Percentiles rank a stretch among this genome's conserved stretches.
phyloP scores from a whole-genome alignment of 2,113 vertebrate genomes.

The Brachyhypopomus occidentalis region DNA sequence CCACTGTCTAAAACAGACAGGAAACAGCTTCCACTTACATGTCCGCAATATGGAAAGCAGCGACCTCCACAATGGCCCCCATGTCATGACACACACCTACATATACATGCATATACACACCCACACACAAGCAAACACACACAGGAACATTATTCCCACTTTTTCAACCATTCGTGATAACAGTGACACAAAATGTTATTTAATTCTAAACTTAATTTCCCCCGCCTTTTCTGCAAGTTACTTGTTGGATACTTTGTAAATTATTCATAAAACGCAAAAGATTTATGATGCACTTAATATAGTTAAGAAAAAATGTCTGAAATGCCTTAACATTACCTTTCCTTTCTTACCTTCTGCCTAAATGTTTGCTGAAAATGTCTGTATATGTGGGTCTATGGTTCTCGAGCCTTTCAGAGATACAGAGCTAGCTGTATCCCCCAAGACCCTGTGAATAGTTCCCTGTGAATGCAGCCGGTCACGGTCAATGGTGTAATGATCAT shows the following conservation, averaged over 20 bases:
- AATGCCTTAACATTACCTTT: not conserved
- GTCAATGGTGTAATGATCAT: conserved; percentile 62
- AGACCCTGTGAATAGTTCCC: conserved; percentile 50
- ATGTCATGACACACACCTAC: conserved; percentile 54
- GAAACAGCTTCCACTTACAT: conserved; percentile 67
- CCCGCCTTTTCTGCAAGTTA: not conserved
- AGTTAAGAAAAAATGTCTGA: not conserved
- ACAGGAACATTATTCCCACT: not conserved
- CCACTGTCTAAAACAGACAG: conserved; percentile 63
- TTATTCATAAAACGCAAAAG: not conserved
- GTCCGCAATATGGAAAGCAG: conserved; percentile 65
- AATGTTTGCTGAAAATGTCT: conserved; percentile 12
- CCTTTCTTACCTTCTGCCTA: no score
- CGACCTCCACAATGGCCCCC: conserved; percentile 56
- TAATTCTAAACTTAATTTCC: not conserved
- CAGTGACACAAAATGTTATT: not conserved
- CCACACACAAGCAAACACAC: not conserved
- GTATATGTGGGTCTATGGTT: conserved; percentile 24
- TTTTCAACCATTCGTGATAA: not conserved
- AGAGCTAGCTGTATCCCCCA: conserved; percentile 31
- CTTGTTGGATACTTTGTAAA: not conserved
- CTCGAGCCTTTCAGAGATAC: conserved; percentile 29
- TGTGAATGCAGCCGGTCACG: conserved; percentile 55
- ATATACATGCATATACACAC: conserved; percentile 42
- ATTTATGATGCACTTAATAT: not conserved